Evolutionary conservation across 2,113 vertebrate genomes (phyloP).

Genomic region (Prochilodus magdalenae): DNA sequence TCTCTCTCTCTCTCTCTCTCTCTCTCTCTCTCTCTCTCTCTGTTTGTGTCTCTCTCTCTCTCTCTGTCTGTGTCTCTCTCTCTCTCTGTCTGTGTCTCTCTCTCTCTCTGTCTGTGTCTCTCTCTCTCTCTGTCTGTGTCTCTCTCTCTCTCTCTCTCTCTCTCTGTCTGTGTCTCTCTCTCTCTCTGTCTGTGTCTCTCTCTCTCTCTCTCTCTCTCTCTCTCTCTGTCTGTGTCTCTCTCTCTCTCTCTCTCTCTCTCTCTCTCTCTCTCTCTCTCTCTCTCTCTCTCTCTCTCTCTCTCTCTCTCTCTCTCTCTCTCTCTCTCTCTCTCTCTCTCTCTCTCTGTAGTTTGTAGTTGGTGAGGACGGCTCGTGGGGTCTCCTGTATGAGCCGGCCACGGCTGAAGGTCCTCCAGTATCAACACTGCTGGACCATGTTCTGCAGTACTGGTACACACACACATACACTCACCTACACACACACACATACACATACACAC

Average conservation of each 20-base stretch:
- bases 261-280: neutral
- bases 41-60: too few relatives aligned
- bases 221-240: too few relatives aligned
- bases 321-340: neutral
- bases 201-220: too few relatives aligned
- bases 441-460: constrained; percentile 78
- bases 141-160: neutral
- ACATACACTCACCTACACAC: neutral
- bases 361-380: constrained; percentile 85
- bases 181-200: too few relatives aligned
- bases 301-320: neutral
- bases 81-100: too few relatives aligned
- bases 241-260: neutral
- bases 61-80: too few relatives aligned
- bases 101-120: neutral
- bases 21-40: too few relatives aligned
- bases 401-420: constrained; percentile 82
- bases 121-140: neutral
- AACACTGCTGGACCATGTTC: constrained; percentile 79
- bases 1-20: too few relatives aligned
- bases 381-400: constrained; percentile 83
- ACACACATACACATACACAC: neutral
- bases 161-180: too few relatives aligned
- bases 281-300: neutral
- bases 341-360: constrained; percentile 81